Conservation (phyloP, 2,113 vertebrate species). For the Parus major region DNA sequence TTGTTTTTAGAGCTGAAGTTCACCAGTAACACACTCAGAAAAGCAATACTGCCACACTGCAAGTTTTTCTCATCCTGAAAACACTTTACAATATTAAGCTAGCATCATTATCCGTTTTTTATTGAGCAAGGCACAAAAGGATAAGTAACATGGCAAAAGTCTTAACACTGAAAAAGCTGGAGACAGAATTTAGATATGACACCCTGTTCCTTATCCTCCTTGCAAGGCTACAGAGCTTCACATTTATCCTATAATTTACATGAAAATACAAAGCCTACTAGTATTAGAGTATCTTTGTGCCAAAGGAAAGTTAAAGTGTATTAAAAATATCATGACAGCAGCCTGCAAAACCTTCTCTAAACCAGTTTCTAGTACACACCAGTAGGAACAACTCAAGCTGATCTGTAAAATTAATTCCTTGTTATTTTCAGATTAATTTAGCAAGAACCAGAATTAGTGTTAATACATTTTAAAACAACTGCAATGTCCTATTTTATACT, state of each 20-base stretch:
- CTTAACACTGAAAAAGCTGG: neutral
- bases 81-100: neutral
- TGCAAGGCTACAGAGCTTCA: neutral
- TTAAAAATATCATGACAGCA: neutral
- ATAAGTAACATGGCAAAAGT: neutral
- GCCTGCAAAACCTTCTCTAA: neutral
- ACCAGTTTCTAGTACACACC: neutral
- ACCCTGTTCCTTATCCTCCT: neutral
- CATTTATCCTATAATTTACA: constrained; percentile 13
- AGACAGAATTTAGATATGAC: neutral
- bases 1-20: neutral
- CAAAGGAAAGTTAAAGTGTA: neutral
- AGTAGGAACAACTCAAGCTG: neutral
- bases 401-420: neutral
- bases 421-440: neutral
- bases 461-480: neutral
- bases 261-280: constrained; percentile 18
- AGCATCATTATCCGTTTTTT: neutral
- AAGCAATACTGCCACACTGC: neutral
- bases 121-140: neutral
- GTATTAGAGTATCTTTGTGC: neutral
- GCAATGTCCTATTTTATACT: neutral
- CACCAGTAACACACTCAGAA: neutral
- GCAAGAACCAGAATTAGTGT: neutral
- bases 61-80: neutral